Conservation (phyloP, 2,797 vertebrate species). For the Crocidura indochinensis region DNA sequence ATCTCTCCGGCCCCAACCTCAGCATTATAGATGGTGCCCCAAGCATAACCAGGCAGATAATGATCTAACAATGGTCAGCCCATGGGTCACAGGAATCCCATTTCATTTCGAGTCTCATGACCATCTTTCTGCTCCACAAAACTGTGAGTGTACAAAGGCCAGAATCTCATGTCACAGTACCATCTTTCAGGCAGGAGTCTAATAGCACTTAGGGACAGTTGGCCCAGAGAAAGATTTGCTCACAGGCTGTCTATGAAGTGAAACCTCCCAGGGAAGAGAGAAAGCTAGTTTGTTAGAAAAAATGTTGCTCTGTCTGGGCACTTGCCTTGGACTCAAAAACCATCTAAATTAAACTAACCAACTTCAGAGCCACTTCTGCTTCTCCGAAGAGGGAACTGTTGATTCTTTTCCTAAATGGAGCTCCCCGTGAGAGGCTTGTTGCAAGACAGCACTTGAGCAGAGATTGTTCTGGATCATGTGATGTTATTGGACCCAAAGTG, state of each 20-base stretch:
- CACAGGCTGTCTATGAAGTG: neutral
- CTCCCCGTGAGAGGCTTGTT: neutral
- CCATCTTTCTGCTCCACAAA: neutral
- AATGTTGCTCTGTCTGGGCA: neutral
- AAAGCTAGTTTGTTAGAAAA: neutral
- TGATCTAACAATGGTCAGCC: neutral
- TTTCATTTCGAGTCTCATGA: neutral
- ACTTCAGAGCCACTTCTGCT: constrained; percentile 47
- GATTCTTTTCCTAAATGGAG: neutral
- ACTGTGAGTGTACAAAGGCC: neutral
- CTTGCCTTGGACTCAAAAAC: constrained; percentile 9
- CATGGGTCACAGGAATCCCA: constrained; percentile 16
- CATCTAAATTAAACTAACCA: constrained; percentile 24
- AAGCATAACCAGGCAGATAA: too few species aligned
- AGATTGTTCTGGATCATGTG: neutral
- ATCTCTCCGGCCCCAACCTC: too few species aligned
- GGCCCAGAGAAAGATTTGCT: neutral
- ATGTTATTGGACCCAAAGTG: neutral
- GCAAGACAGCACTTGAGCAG: neutral
- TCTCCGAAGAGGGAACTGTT: constrained; percentile 1
- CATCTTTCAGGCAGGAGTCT: too few species aligned
- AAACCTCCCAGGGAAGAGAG: neutral
- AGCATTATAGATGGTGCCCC: too few species aligned
- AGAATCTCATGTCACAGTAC: too few species aligned
- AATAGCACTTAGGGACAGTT: neutral